These are phyloP conservation scores for Aplochiton taeniatus DNA, from an alignment of 2,797 vertebrate genomes.

Conservation along the genomic window DNA sequence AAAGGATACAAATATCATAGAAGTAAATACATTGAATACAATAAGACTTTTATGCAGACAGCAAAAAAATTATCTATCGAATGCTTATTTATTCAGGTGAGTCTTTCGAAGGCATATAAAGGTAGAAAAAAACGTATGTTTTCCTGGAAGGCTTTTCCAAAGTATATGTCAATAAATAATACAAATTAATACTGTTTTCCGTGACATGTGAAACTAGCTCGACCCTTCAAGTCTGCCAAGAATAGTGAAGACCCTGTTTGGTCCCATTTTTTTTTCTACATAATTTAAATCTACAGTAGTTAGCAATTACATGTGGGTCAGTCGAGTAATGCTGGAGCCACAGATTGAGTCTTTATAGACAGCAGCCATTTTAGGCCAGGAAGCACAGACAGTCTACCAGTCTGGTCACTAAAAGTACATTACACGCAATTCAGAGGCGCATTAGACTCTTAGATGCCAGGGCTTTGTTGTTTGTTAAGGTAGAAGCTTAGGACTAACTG, in stretches of 20 bases:
- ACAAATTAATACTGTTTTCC: too few relatives aligned
- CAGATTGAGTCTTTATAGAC: slow-evolving; percentile 32
- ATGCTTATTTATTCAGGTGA: too few relatives aligned
- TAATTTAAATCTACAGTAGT: slow-evolving; percentile 35
- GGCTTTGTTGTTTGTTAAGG: slow-evolving; percentile 19
- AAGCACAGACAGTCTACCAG: slow-evolving; percentile 23
- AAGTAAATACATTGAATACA: too few relatives aligned
- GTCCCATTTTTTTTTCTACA: slow-evolving; percentile 38
- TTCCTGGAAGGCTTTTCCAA: too few relatives aligned
- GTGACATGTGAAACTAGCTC: too few relatives aligned
- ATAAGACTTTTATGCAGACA: too few relatives aligned
- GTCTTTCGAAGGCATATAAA: too few relatives aligned
- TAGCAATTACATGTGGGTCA: slow-evolving; percentile 39
- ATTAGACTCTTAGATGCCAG: slow-evolving; percentile 5
- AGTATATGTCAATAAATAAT: too few relatives aligned
- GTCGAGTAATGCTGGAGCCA: slow-evolving; percentile 32
- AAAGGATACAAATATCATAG: too few relatives aligned
- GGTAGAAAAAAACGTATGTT: too few relatives aligned
- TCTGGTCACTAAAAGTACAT: slow-evolving; percentile 19
- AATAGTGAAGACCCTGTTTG: slow-evolving; percentile 15
- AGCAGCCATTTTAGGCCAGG: slow-evolving; percentile 29
- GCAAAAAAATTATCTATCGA: too few relatives aligned
- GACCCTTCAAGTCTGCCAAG: background rate
- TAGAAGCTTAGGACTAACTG: slow-evolving; percentile 12
- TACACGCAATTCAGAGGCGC: slow-evolving; percentile 22